Evolutionary conservation across 2,888 invertebrate genomes (phyloP), one percentile per base, ranked within the genome.

Genomic region (Sinohyriopsis cumingii): DNA sequence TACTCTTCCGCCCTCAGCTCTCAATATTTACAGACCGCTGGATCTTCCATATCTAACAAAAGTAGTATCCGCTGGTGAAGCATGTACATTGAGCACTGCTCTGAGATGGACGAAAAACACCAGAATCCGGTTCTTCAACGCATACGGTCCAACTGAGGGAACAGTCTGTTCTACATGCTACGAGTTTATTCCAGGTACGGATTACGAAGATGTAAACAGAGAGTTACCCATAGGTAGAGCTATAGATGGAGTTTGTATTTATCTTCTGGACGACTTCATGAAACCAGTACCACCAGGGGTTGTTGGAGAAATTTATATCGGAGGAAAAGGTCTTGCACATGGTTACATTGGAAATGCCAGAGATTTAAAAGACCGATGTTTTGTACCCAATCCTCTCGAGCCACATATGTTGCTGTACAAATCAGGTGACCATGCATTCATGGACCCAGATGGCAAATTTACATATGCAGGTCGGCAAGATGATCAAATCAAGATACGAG

Each of bases 131-230:
- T 90, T 97, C 57, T 95, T 95, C 67, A 97, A 96, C 87, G 96
- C 96, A 86, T 96, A 96, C 84, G 97, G 97, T 0, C 95, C 96
- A 78, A 96, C 96, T 0, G 97, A 97, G 89, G 94, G 96, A 0
- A 96, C 96, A 94, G 96, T 95, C 0, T 96, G 96, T 87, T 95
- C 96, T 4, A 95, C 96, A 0, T 96, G 93, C 84, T 93, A 94
- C 81, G 91, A 94, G 0, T 91, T 96, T 65, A 86, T 91, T 20
- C 73, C 83, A 25, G 85, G 86, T 25, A 72, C 77, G 53, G 61
- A 74, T 2, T 67, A 78, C 22, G 80, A 78, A 65, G 75, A 72
- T 57, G 76, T 80, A 68, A 68, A 91, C 91, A 6, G 93, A 53
- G 94, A 94, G 80, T 93, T 96, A 65, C 96, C 96, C 3, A 96